Evolutionary conservation across 2,888 invertebrate genomes (phyloP).

Genomic region (Standfussiana lucernea): DNA sequence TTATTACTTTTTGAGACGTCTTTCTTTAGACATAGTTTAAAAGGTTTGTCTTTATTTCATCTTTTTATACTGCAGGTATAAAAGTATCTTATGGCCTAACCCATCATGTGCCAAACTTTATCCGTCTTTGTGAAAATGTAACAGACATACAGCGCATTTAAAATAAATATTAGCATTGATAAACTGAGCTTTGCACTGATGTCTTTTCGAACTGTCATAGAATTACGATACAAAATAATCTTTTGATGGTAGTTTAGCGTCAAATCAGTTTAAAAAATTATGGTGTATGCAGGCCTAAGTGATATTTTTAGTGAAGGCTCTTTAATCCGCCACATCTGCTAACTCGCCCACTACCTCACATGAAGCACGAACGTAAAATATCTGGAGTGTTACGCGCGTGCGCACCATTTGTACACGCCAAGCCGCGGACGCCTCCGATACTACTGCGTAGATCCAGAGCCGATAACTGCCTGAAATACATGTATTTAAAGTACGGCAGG

Average conservation of each 20-base stretch:
- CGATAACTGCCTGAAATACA: slow-evolving; percentile 52
- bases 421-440: slow-evolving; percentile 61
- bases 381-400: slow-evolving; percentile 73
- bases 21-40: background rate
- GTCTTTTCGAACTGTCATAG: background rate
- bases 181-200: background rate
- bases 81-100: background rate
- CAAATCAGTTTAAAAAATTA: background rate
- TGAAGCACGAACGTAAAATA: slow-evolving; percentile 75
- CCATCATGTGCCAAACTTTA: background rate
- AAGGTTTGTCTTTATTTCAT: background rate
- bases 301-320: background rate
- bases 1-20: background rate
- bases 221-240: background rate
- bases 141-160: background rate
- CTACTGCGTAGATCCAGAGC: slow-evolving; percentile 61
- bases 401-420: slow-evolving; percentile 75
- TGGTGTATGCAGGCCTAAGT: background rate
- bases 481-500: slow-evolving; percentile 23
- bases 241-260: background rate
- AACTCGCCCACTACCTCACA: slow-evolving; percentile 53
- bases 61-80: background rate
- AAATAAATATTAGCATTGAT: background rate
- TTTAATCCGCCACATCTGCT: slow-evolving; percentile 6
- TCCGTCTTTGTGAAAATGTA: background rate